Base-by-base conservation (phyloP, 1,140 invertebrate genomes). In the Drosophila nebulosa region DNA sequence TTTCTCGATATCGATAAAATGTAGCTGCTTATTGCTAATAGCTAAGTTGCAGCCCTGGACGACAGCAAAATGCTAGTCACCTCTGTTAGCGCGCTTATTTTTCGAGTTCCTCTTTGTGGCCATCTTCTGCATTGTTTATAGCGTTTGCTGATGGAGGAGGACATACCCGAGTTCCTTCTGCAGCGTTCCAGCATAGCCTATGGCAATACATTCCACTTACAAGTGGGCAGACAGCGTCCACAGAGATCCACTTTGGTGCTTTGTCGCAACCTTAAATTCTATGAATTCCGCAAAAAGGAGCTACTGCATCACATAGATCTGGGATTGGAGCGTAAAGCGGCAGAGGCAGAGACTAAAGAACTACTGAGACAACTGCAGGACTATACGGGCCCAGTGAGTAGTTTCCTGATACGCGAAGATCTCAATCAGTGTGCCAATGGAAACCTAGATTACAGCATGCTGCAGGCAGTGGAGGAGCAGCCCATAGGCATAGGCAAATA, bases 251-350 rank as follows among this genome's bases (percentile, higher is more conserved):
- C 42, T 0, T 52, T 86, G n/a, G 59, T 86, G 22, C 50, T 86
- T 0, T 26, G 46, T 3, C 56, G 71, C 4, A 55, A 78, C 9
- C 24, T 86, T 0, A 78, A 64, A 22, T 79, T 86, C 42, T 88
- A 88, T 53, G 83, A 86, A 21, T 86, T 73, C 12, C 78, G 68
- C 1, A 62, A 64, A 0, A 83, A 86, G 55, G 46, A 76, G 36
- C 60, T 86, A 0, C 10, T 76, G 59, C 78, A 86, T 56, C 50
- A 75, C 30, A 73, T 86, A n/a, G 74, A 86, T 39, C 36, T 86
- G 14, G 26, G 30, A 9, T 2, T 10, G 3, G 39, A 21, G n/a
- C n/a, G n/a, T n/a, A n/a, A 3, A 14, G 4, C 4, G 21, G 10
- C 3, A 27, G 0, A 12, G 7, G 53, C 62, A 0, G 50, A 10